Evolutionary conservation across 2,888 invertebrate species (phyloP), one percentile per base, ranked within the genome.

Genomic region (Eristalis intricaria): DNA sequence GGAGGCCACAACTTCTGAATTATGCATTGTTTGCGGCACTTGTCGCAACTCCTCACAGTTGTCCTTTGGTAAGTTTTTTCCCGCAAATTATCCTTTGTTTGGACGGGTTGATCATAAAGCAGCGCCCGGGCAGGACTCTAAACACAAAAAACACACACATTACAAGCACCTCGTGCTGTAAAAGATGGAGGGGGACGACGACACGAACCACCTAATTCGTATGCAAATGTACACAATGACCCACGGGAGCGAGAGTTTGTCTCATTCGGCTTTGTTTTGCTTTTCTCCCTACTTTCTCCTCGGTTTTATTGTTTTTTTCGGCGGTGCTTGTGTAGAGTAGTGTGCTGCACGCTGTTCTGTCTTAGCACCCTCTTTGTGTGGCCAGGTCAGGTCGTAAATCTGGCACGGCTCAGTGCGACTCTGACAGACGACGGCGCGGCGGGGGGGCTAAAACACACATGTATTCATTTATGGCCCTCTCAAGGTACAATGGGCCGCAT

Each of bases 211-310:
- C 66, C 75, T 86, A 83, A 86, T 83, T 79, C 83, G 43, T 83
- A 86, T 86, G 86, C 83, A 86, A 86, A 86, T 86, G 60, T 68
- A 43, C 74, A 74, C 78, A 74, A 79, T 75, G 82, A 71, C 75
- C 78, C 78, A 71, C 11, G 78, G 81, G 81, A 66, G 32, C 61
- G 60, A 22, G 38, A 5, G 22, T 40, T 32, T 29, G 66, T 29
- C 26, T 26, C 26, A 15, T 26, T 60, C 60, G 19, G 40, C 23
- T 15, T 74, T 66, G 40, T 60, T 70, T 69, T 64, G 68, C 43
- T 61, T 66, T 69, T 50, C 68, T 32, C 32, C 32, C 32, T 22
- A 68, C 63, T 79, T 73, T 66, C 66, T 66, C 60, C 23, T 40
- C n/a, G 15, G 11, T 77, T 85, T 69, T 50, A 68, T 73, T 80